Evolutionary conservation across 2,797 vertebrate genomes (phyloP), one percentile per base, ranked within the genome.

Genomic region (Pteronotus mesoamericanus): DNA sequence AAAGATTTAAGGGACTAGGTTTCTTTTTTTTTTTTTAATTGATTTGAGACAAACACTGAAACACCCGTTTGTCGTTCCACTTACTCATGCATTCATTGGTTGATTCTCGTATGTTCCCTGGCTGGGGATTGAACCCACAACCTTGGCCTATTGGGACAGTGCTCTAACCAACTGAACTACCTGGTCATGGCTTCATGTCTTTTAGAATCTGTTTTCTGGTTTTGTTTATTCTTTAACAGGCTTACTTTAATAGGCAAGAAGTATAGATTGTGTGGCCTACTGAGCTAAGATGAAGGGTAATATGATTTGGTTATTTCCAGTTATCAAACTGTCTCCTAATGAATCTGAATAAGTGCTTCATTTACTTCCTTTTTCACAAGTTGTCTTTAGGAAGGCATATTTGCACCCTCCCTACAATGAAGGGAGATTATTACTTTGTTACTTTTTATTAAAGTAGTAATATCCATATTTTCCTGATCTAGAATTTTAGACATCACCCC

Each of bases 141-240:
- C 61, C 61, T 64, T 18, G 32, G 14, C 14, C 6, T 64, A n/a
- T 64, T 15, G 61, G 61, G 61, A 32, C 32, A 64, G 3, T 2
- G 2, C 29, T n/a, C 5, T n/a, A n/a, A 64, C 59, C 59, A 61
- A 32, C 59, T 61, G 26, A 61, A 26, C 26, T 61, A 61, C 32
- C 61, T 64, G 61, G 29, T 14, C 15, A n/a, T 64, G 29, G 29
- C 32, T 16, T 64, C 32, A 1, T 92, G 53, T 78, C 18, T 86
- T 96, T 95, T 51, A 79, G 66, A 96, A 44, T 80, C 66, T 92
- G 39, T 89, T 91, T 78, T 86, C 75, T 92, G 84, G 34, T 57
- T 89, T 92, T 48, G 61, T 46, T 48, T 24, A 37, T 91, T 95
- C 68, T 86, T 37, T 91, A 68, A 94, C 18, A 64, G 74, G 75